Base-by-base conservation (phyloP, 2,113 vertebrate genomes). In the Myxocyprinus asiaticus region DNA sequence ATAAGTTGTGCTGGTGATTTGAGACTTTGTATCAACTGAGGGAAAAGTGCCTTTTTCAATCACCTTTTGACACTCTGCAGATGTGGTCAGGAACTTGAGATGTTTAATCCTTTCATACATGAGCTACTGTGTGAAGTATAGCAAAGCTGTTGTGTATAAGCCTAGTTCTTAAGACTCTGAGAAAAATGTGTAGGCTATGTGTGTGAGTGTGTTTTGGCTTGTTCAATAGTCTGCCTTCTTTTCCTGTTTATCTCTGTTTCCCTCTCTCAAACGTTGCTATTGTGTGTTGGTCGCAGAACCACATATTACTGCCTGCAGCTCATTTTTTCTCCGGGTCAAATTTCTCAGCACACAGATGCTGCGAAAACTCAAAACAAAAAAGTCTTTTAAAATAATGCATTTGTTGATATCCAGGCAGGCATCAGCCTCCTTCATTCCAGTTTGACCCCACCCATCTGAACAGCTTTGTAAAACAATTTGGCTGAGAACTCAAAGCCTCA, bases 71-170 rank as follows among this genome's bases (percentile, higher is more conserved):
- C 67, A 61, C 81, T 67, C 68, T 43, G 33, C 61, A 68, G 63
- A 82, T 71, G 15, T 43, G 5, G 11, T 84, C 56, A 76, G 64
- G 74, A 86, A 83, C 80, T 77, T 61, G 79, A 82, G 73, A 79
- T 68, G 78, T 62, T 81, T 80, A 78, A 67, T 73, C 43, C 67
- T 10, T 59, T 80, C 66, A 79, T 59, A 72, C 72, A 80, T 72
- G 62, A 67, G 7, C 43, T 72, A 66, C 56, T 72, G 81, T 74
- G 69, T 79, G 70, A 72, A 51, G 66, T 56, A 77, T n/a, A 71
- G 59, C 17, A 64, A 63, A 50, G 74, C 73, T 47, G 69, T 79
- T 79, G 58, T 62, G 74, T 80, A 78, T 77, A 84, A 83, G 43
- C 67, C 62, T 48, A 66, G 51, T 56, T 67, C 66, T 33, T 42